Percentiles rank a stretch among this genome's conserved stretches.
phyloP scores from a whole-genome alignment of 2,888 invertebrate species.

The Lacanobia wlatinum region DNA sequence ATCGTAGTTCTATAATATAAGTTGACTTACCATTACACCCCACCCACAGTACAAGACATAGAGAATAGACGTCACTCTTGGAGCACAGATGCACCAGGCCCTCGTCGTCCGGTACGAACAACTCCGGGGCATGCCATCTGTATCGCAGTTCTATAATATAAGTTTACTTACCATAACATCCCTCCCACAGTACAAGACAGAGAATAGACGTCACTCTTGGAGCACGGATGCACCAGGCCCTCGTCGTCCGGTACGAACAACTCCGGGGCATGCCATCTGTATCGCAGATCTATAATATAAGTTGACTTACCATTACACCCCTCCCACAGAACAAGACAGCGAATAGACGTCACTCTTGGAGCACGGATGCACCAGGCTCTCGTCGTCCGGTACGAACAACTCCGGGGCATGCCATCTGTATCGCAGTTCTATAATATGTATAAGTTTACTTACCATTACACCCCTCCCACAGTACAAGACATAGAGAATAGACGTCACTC shows the following conservation, averaged over 20 bases:
- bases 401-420: too few relatives aligned
- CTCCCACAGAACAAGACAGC: too few relatives aligned
- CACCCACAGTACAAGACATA: slow-evolving; percentile 84
- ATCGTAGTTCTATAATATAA: too few relatives aligned
- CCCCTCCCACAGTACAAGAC: slow-evolving; percentile 83
- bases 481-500: slow-evolving; percentile 86
- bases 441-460: slow-evolving; percentile 79
- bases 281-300: too few relatives aligned
- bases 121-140: slow-evolving; percentile 87
- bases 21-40: slow-evolving; percentile 83
- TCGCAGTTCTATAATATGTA: too few relatives aligned
- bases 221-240: slow-evolving; percentile 81
- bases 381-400: too few relatives aligned
- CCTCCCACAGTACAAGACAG: slow-evolving; percentile 85
- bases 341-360: too few relatives aligned
- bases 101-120: slow-evolving; percentile 80
- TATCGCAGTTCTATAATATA: slow-evolving; percentile 58
- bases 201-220: slow-evolving; percentile 85
- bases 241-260: too few relatives aligned
- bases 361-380: too few relatives aligned
- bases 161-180: too few relatives aligned
- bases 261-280: too few relatives aligned
- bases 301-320: too few relatives aligned
- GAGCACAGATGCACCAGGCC: slow-evolving; percentile 82
- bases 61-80: slow-evolving; percentile 85